Base-by-base conservation (phyloP, 2,113 vertebrate species). In the Dermatemys mawii region DNA sequence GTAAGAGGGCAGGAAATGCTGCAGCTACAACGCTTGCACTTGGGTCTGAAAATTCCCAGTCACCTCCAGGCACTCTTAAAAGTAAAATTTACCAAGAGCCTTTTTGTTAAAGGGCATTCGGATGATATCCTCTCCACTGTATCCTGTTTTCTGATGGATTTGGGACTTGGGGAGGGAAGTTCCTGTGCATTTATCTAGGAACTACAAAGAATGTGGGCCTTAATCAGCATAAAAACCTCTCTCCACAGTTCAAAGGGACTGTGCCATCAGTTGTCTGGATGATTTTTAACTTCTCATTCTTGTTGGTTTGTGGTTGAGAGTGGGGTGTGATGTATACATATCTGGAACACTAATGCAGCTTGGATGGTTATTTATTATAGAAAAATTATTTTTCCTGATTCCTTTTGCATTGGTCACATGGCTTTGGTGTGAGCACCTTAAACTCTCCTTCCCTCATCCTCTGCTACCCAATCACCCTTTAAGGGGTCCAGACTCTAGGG, bases 281-380 rank as follows among this genome's bases (percentile, higher is more conserved):
- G 94, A 93, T 90, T 97, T 97, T 96, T 94, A 94, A 92, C 90
- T 96, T 93, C 94, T 95, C 83, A 85, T 94, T 97, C 90, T 97
- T 96, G 97, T 89, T 95, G 95, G 92, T 96, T 97, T 97, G 93
- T 97, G 81, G 93, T 85, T 91, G 88, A 92, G 95, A 97, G 96
- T 94, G 97, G 95, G 86, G 96, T 92, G 90, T 94, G 88, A 93
- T 93, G 93, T 93, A 60, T 95, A 96, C 95, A 93, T 91, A 93
- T 96, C 88, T 57, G 83, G 95, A 97, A 98, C 98, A 98, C 97
- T 98, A 97, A 97, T 95, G 85, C 94, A 97, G 94, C 95, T 96
- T 95, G 95, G 94, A 93, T 92, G 90, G 90, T 94, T 85, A 89
- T 96, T 97, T 93, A 93, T 93, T 96, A 96, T 95, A 89, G 96